These are phyloP conservation scores for Oncopeltus fasciatus DNA, from an alignment of 1,140 invertebrate species.

Conservation along the genomic window DNA sequence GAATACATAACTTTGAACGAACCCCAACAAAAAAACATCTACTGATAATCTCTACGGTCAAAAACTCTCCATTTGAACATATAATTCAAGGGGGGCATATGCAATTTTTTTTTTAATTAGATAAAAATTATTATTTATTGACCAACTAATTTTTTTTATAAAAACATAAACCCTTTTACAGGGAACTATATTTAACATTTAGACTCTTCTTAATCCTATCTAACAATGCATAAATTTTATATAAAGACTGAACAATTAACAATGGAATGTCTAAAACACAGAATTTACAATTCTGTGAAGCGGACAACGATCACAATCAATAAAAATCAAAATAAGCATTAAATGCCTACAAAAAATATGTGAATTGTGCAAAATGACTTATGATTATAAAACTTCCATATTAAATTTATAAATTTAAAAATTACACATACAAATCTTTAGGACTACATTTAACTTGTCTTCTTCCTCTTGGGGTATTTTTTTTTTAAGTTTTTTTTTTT, in stretches of 20 bases:
- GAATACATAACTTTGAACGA: no score
- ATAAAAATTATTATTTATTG: background rate
- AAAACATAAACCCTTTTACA: background rate
- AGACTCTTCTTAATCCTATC: background rate
- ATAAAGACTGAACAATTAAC: background rate
- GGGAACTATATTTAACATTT: background rate
- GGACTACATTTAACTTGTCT: background rate
- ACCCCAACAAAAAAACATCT: no score
- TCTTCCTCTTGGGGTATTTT: background rate
- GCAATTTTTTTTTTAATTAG: background rate
- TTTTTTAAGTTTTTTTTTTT: no score
- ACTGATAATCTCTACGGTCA: no score
- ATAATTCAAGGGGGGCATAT: background rate
- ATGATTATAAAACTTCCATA: background rate
- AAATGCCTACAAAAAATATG: background rate
- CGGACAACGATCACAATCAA: background rate
- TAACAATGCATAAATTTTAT: background rate
- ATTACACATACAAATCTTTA: constrained; percentile 1
- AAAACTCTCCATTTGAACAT: no score
- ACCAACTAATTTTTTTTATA: background rate
- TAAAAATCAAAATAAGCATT: background rate
- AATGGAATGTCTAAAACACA: constrained; percentile 7
- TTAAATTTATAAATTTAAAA: background rate
- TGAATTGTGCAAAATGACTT: constrained; percentile 1
- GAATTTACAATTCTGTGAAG: background rate